Evolutionary conservation across 2,113 vertebrate genomes (phyloP).

Genomic region (Crotalus helleri): DNA sequence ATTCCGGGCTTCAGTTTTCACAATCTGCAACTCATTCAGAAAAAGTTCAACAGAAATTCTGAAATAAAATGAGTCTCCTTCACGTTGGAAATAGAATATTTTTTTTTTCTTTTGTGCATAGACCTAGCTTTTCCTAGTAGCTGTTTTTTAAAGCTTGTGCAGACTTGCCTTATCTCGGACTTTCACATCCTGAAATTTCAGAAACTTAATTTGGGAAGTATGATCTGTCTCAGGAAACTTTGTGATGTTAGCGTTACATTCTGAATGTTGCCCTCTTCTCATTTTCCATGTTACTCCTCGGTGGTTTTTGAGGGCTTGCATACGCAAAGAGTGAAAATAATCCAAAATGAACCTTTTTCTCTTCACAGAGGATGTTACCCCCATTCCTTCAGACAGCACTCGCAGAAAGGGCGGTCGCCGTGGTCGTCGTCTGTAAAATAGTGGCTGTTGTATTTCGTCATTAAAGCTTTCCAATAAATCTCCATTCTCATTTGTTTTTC

Average conservation of each 20-base stretch:
- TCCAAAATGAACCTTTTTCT: neutral
- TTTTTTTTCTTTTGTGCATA: neutral
- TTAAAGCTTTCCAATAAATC: constrained; percentile 76
- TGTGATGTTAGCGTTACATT: neutral
- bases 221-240: neutral
- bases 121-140: neutral
- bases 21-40: neutral
- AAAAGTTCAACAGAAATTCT: neutral
- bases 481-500: neutral
- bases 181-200: constrained; percentile 5
- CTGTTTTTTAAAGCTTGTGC: neutral
- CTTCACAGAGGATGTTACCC: constrained; percentile 93
- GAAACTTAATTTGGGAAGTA: neutral
- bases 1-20: neutral
- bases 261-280: neutral
- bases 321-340: neutral
- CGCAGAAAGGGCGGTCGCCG: constrained; percentile 97
- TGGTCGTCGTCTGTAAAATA: constrained; percentile 90
- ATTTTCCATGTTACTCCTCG: neutral
- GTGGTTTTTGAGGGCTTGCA: neutral
- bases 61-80: neutral
- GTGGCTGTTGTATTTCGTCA: constrained; percentile 66
- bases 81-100: neutral
- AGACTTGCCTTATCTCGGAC: neutral
- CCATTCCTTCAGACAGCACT: constrained; percentile 97